Conservation (phyloP, 2,888 invertebrate species). For the Matsumyia berberina region DNA sequence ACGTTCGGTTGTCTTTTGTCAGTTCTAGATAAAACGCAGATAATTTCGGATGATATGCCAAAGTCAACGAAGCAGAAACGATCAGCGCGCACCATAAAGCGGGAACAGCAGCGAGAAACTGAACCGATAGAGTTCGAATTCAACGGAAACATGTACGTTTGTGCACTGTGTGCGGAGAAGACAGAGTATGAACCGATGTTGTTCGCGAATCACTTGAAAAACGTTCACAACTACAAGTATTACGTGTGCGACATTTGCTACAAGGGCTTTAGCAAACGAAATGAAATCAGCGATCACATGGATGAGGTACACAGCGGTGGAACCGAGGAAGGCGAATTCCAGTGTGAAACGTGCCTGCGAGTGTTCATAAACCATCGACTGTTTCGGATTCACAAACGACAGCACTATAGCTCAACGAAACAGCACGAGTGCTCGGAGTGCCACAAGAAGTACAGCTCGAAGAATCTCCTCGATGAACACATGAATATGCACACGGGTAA, state of each 20-base stretch:
- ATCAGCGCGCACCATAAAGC: constrained; percentile 34
- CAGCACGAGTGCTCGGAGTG: constrained; percentile 88
- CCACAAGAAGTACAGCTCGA: constrained; percentile 89
- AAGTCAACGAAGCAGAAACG: constrained; percentile 42
- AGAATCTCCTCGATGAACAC: constrained; percentile 89
- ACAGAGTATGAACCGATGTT: constrained; percentile 86
- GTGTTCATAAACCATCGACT: constrained; percentile 87
- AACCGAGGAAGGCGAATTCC: constrained; percentile 87
- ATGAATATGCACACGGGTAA: constrained; percentile 89
- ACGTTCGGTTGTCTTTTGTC: not conserved
- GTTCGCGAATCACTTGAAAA: constrained; percentile 87
- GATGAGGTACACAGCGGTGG: constrained; percentile 86
- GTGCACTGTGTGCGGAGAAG: constrained; percentile 80
- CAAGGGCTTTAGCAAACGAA: constrained; percentile 87
- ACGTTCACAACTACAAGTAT: constrained; percentile 86
- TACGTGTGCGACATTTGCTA: constrained; percentile 91
- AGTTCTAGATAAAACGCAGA: constrained; percentile 23
- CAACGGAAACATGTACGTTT: constrained; percentile 85
- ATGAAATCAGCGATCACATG: constrained; percentile 87
- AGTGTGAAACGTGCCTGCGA: constrained; percentile 87
- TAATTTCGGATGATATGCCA: constrained; percentile 12
- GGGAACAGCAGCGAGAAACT: constrained; percentile 24
- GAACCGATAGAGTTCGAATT: constrained; percentile 78
- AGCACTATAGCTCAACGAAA: constrained; percentile 87
- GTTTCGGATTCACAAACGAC: constrained; percentile 87